phyloP scores from a whole-genome alignment of 2,888 invertebrate species.

The Mesorhabditis belari region DNA sequence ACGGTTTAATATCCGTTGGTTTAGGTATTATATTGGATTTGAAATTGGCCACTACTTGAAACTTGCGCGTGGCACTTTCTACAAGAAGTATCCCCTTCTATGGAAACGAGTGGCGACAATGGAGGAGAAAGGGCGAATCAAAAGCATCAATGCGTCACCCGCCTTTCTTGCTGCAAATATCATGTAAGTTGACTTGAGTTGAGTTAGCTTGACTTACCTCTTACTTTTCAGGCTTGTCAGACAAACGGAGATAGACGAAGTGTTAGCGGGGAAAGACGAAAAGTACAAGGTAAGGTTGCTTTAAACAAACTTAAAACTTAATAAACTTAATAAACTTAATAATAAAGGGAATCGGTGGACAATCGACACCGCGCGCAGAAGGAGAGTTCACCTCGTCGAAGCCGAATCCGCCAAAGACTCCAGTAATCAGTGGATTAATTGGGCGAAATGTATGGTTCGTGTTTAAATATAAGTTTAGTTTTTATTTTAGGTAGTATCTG shows the following conservation, averaged over 20 bases:
- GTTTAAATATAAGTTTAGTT: no score
- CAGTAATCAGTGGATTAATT: no score
- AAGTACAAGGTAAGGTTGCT: slow-evolving; percentile 64
- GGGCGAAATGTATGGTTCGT: no score
- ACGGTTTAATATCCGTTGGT: neutral
- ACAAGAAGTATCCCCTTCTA: slow-evolving; percentile 97
- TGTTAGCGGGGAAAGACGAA: slow-evolving; percentile 93
- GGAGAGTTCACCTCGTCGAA: neutral
- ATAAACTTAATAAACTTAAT: no score
- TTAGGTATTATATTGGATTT: slow-evolving; percentile 27
- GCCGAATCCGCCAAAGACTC: slow-evolving; percentile 1
- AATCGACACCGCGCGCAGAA: neutral
- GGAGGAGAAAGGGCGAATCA: slow-evolving; percentile 86
- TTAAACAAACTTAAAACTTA: neutral
- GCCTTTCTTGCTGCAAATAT: slow-evolving; percentile 69
- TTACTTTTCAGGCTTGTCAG: slow-evolving; percentile 63
- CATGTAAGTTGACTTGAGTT: slow-evolving; percentile 62
- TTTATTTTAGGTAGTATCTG: slow-evolving; percentile 74
- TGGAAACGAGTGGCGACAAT: slow-evolving; percentile 85
- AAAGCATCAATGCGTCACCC: slow-evolving; percentile 56
- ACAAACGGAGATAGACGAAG: slow-evolving; percentile 78
- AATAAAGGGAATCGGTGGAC: neutral
- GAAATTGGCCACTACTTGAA: slow-evolving; percentile 96
- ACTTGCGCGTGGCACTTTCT: slow-evolving; percentile 91
- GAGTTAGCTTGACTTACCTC: neutral